Percentiles rank a stretch among this genome's conserved stretches.
Conservation (phyloP, 2,113 vertebrate species). For the Salvelinus fontinalis region DNA sequence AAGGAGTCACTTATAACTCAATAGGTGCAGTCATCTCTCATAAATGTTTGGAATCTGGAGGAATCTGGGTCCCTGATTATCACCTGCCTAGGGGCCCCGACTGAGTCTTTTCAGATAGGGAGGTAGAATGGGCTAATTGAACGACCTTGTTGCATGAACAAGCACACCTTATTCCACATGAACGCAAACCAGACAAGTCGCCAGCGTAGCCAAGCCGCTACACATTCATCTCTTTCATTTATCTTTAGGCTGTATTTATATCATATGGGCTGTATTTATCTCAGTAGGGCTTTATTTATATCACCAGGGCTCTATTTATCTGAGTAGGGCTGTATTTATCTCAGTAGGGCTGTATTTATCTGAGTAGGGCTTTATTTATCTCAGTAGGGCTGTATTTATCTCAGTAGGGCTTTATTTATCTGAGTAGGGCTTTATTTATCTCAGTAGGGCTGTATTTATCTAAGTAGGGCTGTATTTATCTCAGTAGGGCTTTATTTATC, state of each 20-base stretch:
- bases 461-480: no score
- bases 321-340: no score
- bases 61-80: conserved; percentile 64
- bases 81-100: conserved; percentile 57
- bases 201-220: conserved; percentile 34
- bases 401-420: no score
- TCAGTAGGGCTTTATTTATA: no score
- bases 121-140: conserved; percentile 56
- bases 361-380: no score
- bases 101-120: neutral
- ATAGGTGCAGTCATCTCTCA: conserved; percentile 61
- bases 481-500: no score
- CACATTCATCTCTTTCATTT: conserved; percentile 67
- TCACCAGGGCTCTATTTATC: no score
- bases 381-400: no score
- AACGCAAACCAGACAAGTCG: conserved; percentile 34
- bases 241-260: conserved; percentile 20
- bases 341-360: no score
- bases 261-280: conserved; percentile 38
- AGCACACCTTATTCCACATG: conserved; percentile 73
- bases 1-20: conserved; percentile 59
- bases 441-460: no score
- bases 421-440: no score
- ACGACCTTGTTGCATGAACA: conserved; percentile 69
- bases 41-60: conserved; percentile 61